A percentile compares a stretch with the other conserved stretches of the same genome.
These are phyloP conservation scores for Buphagus erythrorhynchus DNA, from an alignment of 2,797 vertebrate genomes.

Conservation along the genomic window DNA sequence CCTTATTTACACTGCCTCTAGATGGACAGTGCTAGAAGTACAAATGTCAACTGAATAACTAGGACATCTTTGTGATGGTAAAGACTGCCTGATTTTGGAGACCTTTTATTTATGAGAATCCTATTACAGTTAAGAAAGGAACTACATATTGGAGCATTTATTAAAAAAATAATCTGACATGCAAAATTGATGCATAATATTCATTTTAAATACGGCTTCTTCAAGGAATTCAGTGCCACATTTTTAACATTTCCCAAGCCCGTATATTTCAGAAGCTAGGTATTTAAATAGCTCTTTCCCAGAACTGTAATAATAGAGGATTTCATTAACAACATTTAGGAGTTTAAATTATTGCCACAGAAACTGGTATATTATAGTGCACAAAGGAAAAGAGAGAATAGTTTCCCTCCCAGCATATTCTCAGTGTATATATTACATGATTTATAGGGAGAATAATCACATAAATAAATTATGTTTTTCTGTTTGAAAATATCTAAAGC, in stretches of 20 bases:
- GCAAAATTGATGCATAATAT: neutral
- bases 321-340: conserved; percentile 7
- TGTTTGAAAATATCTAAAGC: conserved; percentile 32
- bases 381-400: neutral
- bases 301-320: neutral
- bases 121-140: neutral
- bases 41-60: neutral
- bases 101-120: neutral
- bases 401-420: neutral
- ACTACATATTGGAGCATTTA: neutral
- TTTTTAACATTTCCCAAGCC: neutral
- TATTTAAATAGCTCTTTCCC: neutral
- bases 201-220: neutral
- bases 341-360: conserved; percentile 27
- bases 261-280: neutral
- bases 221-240: neutral
- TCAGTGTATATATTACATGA: neutral
- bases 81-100: neutral
- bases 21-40: neutral
- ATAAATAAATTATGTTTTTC: neutral
- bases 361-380: neutral
- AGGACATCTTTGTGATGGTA: neutral
- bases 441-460: neutral
- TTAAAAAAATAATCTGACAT: neutral
- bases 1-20: neutral